A percentile compares a stretch with the other conserved stretches of the same genome.
Conservation (phyloP, 2,797 vertebrate genomes). For the Paedocypris micromegethes region DNA sequence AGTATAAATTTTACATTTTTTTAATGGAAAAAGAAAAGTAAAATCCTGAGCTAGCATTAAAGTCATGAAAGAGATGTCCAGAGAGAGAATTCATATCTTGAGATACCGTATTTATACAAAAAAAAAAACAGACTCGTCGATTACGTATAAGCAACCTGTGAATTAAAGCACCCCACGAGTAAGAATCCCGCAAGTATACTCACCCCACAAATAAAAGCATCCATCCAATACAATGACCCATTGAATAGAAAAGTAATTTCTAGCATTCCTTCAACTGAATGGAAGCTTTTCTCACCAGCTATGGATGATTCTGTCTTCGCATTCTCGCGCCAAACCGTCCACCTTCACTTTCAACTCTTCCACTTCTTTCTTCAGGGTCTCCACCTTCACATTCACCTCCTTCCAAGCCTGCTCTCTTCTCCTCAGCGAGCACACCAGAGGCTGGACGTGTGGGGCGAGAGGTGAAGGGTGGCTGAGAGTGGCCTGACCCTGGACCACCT, state of each 20-base stretch:
- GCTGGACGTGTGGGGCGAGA: constrained; percentile 68
- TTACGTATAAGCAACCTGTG: no score
- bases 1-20: no score
- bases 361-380: constrained; percentile 60
- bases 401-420: constrained; percentile 74
- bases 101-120: no score
- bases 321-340: constrained; percentile 64
- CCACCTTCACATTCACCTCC: constrained; percentile 59
- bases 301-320: constrained; percentile 66
- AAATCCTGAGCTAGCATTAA: no score
- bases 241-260: neutral
- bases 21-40: no score
- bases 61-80: no score
- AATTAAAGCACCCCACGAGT: no score
- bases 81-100: no score
- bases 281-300: constrained; percentile 73
- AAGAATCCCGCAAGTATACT: no score
- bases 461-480: constrained; percentile 76
- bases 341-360: constrained; percentile 70
- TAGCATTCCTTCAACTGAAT: neutral
- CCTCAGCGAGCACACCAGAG: constrained; percentile 75
- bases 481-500: constrained; percentile 47
- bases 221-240: no score
- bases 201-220: no score
- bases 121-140: no score